Base-by-base conservation (phyloP, 2,888 invertebrate genomes). In the Marronus borbonicus region DNA sequence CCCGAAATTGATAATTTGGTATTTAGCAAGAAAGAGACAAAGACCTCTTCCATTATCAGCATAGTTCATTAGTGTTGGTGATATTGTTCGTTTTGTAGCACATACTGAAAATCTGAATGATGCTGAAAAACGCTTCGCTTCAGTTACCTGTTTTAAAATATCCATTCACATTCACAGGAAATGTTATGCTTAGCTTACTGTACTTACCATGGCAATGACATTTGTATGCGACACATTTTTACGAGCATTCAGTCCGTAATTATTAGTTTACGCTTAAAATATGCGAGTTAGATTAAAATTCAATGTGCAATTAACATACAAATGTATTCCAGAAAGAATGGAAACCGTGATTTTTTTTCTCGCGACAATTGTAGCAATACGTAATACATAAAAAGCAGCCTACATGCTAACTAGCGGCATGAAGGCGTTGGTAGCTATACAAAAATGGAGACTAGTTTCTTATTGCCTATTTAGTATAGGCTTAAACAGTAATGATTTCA, bases 161-260 rank as follows among this genome's bases (percentile, higher is more conserved):
- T 44, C 8, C 12, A 44, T 44, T 44, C 12, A 12, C 44, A 44
- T 12, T 44, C 44, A 44, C 44, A 44, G 44, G 2, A 44, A 20
- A 64, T 31, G 8, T 20, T n/a, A 68, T 50, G 31, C 20, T 49
- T 17, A 17, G 31, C 44, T 49, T 44, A 44, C 39, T 36, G 52
- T 28, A 70, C 14, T 52, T 70, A 49, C 68, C 50, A 70, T 12
- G 70, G 55, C 70, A 70, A 70, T 70, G 70, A 70, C 70, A 70
- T 70, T 70, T 70, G n/a, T 31, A 50, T 50, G 24, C 17, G 8
- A 70, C 20, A 31, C 14, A 52, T 70, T 70, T 49, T 36, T 24
- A 50, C 55, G 20, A 58, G 5, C 20, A 20, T 7, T 70, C 8
- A 31, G 3, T 62, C 31, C 28, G 31, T 31, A 62, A 28, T 62